phyloP scores from a whole-genome alignment of 2,888 invertebrate genomes.

The Polylopha cassiicola region DNA sequence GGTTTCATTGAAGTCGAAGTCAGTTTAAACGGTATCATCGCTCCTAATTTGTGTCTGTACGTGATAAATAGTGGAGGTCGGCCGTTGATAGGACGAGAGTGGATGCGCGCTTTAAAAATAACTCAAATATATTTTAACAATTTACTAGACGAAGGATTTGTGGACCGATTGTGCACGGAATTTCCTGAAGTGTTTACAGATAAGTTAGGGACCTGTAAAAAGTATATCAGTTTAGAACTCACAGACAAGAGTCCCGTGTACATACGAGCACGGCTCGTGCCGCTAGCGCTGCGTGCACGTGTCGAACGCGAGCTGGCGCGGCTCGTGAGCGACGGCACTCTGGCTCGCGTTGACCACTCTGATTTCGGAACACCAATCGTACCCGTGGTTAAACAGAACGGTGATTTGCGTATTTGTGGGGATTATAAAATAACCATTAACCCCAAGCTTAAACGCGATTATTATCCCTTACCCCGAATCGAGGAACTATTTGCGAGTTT shows the following conservation, averaged over 20 bases:
- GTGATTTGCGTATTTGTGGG: constrained; percentile 12
- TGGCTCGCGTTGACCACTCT: constrained; percentile 21
- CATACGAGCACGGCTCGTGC: constrained; percentile 19
- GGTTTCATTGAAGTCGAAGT: constrained; percentile 23
- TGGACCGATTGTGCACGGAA: constrained; percentile 14
- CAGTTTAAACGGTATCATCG: background rate
- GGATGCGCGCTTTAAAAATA: constrained; percentile 7
- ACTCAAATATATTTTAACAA: constrained; percentile 8
- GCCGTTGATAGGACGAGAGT: constrained; percentile 2
- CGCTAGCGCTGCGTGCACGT: constrained; percentile 19
- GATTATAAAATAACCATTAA: constrained; percentile 22
- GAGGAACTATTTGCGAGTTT: constrained; percentile 18
- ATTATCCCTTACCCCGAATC: constrained; percentile 16
- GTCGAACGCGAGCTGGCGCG: constrained; percentile 18
- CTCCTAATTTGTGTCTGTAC: constrained; percentile 2
- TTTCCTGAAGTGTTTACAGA: constrained; percentile 19
- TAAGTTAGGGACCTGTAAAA: constrained; percentile 22
- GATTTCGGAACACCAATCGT: constrained; percentile 25
- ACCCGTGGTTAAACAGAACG: constrained; percentile 16
- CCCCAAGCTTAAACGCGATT: constrained; percentile 14
- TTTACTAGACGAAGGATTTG: background rate
- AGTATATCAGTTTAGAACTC: constrained; percentile 16
- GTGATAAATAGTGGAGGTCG: constrained; percentile 18
- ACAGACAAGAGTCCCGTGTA: constrained; percentile 12
- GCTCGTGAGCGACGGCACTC: constrained; percentile 19